phyloP scores from a whole-genome alignment of 2,113 vertebrate genomes.

The Petroica traversi region DNA sequence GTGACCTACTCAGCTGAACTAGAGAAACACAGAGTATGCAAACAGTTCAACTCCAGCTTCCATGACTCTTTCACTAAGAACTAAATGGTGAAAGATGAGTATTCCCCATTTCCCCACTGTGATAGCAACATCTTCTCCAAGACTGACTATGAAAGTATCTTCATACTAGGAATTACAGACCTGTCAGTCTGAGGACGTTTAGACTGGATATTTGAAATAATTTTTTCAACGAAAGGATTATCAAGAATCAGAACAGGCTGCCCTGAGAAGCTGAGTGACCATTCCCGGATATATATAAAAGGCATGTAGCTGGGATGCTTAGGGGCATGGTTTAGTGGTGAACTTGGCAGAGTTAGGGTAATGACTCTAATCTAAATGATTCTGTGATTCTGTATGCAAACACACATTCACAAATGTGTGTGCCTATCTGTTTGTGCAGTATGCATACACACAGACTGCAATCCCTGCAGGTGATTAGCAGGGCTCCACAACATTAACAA shows the following conservation, averaged over 20 bases:
- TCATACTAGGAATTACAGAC: background rate
- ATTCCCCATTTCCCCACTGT: background rate
- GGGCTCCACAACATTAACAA: background rate
- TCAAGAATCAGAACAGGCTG: background rate
- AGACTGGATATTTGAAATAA: background rate
- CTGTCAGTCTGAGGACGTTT: background rate
- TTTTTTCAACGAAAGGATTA: background rate
- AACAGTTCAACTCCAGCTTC: background rate
- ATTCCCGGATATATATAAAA: background rate
- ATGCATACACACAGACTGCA: background rate
- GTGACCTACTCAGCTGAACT: background rate
- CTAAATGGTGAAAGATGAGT: background rate
- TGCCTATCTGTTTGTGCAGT: background rate
- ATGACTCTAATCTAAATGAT: background rate
- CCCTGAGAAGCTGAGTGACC: background rate
- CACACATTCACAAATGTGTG: background rate
- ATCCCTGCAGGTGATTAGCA: background rate
- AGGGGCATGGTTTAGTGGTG: background rate
- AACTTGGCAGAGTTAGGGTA: background rate
- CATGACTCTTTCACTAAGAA: background rate
- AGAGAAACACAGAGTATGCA: background rate
- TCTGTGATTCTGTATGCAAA: background rate
- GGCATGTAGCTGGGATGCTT: rapidly evolving
- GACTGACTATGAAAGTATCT: background rate
- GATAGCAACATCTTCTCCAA: background rate